These are phyloP conservation scores for Nasonia oneida DNA, from an alignment of 2,888 invertebrate species.

Conservation along the genomic window DNA sequence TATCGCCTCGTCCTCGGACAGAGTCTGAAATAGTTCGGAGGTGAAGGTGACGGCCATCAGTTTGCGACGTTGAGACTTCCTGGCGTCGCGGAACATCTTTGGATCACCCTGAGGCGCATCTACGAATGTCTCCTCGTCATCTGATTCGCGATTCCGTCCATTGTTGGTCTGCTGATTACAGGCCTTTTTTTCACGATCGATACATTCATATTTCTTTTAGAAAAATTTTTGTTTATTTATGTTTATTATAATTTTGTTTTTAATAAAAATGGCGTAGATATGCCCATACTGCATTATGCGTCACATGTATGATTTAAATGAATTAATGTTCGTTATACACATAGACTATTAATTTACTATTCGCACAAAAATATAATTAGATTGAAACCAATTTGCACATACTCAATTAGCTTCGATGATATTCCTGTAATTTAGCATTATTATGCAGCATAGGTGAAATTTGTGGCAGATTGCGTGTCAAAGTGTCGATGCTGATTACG, in stretches of 20 bases:
- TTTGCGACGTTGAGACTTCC: slow-evolving; percentile 70
- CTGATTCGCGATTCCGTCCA: slow-evolving; percentile 43
- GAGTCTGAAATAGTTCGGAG: slow-evolving; percentile 74
- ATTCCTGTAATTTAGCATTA: slow-evolving; percentile 3
- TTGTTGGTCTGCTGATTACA: slow-evolving; percentile 29
- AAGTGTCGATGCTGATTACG: background rate
- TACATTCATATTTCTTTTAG: background rate
- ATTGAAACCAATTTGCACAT: background rate
- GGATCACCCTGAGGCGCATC: slow-evolving; percentile 63
- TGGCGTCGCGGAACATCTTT: slow-evolving; percentile 62
- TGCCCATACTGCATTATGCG: background rate
- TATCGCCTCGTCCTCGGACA: slow-evolving; percentile 73
- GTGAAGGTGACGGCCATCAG: slow-evolving; percentile 74
- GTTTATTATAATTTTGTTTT: background rate
- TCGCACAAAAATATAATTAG: slow-evolving; percentile 4
- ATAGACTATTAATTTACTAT: slow-evolving; percentile 13
- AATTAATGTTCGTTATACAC: slow-evolving; percentile 1
- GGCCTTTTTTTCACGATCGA: background rate
- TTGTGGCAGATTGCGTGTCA: background rate
- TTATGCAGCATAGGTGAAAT: background rate
- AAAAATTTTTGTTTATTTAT: background rate
- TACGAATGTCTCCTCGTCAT: slow-evolving; percentile 63
- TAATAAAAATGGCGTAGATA: background rate
- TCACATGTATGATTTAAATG: background rate
- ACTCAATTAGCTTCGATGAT: slow-evolving; percentile 24